phyloP scores from a whole-genome alignment of 1,140 invertebrate species.

The Parapsyche elsis region DNA sequence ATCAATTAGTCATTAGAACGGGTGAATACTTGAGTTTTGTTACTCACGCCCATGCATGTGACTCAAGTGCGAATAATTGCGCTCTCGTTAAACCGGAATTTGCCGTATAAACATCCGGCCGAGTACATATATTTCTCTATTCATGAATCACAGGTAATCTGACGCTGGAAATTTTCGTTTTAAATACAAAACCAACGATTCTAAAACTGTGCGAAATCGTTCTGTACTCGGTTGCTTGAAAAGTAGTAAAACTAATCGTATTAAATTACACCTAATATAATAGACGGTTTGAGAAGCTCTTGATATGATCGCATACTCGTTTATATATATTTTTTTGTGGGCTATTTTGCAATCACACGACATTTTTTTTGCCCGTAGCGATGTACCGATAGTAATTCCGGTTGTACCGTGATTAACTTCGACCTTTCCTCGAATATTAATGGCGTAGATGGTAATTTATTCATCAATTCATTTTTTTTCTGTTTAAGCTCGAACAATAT shows the following conservation, averaged over 20 bases:
- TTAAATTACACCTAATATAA: no score
- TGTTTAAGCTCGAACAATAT: not conserved
- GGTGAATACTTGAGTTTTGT: not conserved
- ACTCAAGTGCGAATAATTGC: slow-evolving; percentile 27
- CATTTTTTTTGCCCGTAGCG: slow-evolving; percentile 3
- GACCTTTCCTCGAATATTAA: slow-evolving; percentile 14
- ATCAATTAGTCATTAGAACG: slow-evolving; percentile 8
- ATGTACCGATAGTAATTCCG: slow-evolving; percentile 24
- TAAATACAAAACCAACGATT: no score
- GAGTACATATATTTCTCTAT: not conserved
- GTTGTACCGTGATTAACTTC: slow-evolving; percentile 17
- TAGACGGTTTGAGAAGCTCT: no score
- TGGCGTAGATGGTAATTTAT: not conserved
- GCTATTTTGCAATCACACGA: not conserved
- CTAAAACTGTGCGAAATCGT: no score
- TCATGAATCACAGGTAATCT: slow-evolving; percentile 12
- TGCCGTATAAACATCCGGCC: not conserved
- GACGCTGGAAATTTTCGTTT: slow-evolving; percentile 16
- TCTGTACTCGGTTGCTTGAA: no score
- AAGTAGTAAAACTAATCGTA: no score
- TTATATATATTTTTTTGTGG: no score
- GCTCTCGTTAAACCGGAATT: slow-evolving; percentile 17
- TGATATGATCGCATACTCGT: no score
- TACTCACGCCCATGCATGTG: not conserved
- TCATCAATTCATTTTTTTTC: slow-evolving; percentile 12